These are phyloP conservation scores for Podarcis lilfordi DNA, from an alignment of 2,797 vertebrate genomes.

Conservation along the genomic window DNA sequence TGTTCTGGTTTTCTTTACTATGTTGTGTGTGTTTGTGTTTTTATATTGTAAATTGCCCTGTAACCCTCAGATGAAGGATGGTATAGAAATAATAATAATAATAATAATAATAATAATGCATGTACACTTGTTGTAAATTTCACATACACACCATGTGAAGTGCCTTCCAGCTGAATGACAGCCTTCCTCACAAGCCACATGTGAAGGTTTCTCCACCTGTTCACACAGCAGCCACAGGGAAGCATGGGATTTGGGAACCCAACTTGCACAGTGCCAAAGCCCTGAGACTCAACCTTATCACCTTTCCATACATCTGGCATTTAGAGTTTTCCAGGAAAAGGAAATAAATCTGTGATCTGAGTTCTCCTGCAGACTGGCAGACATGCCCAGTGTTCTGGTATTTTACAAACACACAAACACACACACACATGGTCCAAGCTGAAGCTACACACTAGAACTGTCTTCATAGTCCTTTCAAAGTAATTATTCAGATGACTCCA, in stretches of 20 bases:
- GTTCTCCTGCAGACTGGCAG: background rate
- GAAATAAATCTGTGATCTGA: background rate
- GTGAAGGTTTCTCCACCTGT: background rate
- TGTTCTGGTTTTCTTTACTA: too few relatives aligned
- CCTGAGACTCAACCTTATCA: background rate
- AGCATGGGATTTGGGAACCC: background rate
- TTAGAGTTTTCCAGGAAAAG: background rate
- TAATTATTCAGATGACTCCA: slow-evolving; percentile 37
- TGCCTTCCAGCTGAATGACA: background rate
- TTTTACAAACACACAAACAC: background rate
- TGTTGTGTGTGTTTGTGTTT: too few relatives aligned
- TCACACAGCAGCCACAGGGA: background rate
- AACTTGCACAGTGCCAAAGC: background rate
- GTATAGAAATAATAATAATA: too few relatives aligned
- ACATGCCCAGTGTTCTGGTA: background rate
- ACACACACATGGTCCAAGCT: background rate
- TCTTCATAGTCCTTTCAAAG: slow-evolving; percentile 19
- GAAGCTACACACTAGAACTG: background rate
- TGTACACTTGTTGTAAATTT: background rate
- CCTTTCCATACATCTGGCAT: too few relatives aligned
- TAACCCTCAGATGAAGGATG: too few relatives aligned
- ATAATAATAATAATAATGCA: too few relatives aligned
- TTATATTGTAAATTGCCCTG: too few relatives aligned
- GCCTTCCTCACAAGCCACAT: background rate
- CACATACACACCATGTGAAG: background rate